Percentiles rank a stretch among this genome's conserved stretches.
phyloP scores from a whole-genome alignment of 1,140 invertebrate species.

The Augochlora pura region DNA sequence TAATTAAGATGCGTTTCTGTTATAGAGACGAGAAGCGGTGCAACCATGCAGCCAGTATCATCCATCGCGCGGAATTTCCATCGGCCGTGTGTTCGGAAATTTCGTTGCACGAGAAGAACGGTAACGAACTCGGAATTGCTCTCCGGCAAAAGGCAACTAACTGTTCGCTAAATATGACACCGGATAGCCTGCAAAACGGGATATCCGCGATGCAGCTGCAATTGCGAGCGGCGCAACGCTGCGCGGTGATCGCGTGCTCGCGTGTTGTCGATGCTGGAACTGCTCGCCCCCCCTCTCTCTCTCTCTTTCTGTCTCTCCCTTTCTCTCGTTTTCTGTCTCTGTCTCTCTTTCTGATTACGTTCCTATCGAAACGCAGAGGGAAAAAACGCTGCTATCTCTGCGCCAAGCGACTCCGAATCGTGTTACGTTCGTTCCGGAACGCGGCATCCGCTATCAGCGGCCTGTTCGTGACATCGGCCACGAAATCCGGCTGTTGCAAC shows the following conservation, averaged over 20 bases:
- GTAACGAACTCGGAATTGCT: neutral
- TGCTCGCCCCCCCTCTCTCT: neutral
- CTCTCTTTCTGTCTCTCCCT: neutral
- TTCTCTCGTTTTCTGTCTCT: neutral
- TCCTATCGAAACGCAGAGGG: conserved; percentile 30
- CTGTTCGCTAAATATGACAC: neutral
- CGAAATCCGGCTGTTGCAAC: too few relatives aligned
- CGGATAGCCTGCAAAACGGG: neutral
- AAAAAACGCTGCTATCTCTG: conserved; percentile 15
- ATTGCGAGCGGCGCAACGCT: neutral
- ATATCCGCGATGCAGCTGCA: neutral
- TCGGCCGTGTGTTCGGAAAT: too few relatives aligned
- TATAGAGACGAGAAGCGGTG: too few relatives aligned
- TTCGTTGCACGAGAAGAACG: too few relatives aligned
- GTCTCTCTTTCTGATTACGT: neutral
- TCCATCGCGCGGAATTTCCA: too few relatives aligned
- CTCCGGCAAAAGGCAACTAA: neutral
- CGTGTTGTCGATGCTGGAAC: neutral
- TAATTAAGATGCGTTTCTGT: too few relatives aligned
- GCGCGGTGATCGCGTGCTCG: conserved; percentile 35
- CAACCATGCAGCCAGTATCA: too few relatives aligned
- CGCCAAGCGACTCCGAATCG: conserved; percentile 11
- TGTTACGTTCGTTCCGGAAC: conserved; percentile 2
- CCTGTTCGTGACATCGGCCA: conserved; percentile 9
- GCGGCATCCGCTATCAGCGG: neutral